Evolutionary conservation across 1,140 invertebrate genomes (phyloP).

Genomic region (Diabrotica undecimpunctata): DNA sequence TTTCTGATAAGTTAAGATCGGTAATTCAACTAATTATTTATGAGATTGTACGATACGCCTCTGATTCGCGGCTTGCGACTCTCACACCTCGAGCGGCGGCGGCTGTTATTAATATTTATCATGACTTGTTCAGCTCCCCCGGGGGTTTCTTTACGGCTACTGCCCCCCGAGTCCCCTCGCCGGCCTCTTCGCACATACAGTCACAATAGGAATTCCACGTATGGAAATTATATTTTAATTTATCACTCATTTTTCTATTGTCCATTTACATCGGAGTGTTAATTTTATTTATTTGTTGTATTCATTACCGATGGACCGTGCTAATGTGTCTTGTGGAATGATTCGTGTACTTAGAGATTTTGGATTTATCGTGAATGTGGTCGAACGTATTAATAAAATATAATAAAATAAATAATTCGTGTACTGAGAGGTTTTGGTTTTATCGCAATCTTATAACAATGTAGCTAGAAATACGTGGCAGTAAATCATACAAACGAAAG

Average conservation of each 20-base stretch:
- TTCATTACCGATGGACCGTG: conserved; percentile 30
- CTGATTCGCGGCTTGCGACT: conserved; percentile 14
- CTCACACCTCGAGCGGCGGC: conserved; percentile 34
- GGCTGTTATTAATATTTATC: conserved; percentile 43
- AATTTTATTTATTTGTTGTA: conserved; percentile 45
- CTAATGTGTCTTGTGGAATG: conserved; percentile 18
- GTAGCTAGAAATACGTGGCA: no score
- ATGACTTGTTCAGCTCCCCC: conserved; percentile 35
- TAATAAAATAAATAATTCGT: no score
- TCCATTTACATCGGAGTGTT: conserved; percentile 45
- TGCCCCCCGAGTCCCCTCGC: conserved; percentile 25
- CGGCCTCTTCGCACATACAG: conserved; percentile 16
- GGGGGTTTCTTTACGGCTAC: conserved; percentile 35
- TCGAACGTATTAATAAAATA: no score
- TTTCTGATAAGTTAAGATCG: no score
- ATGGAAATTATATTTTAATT: conserved; percentile 46
- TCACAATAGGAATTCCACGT: conserved; percentile 40
- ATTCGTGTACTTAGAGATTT: conserved; percentile 6
- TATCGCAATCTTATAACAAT: no score
- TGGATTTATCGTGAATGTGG: neutral
- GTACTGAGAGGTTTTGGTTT: no score
- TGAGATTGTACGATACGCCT: neutral
- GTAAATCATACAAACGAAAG: no score
- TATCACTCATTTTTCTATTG: conserved; percentile 45
- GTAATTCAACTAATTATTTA: no score